Evolutionary conservation across 2,888 invertebrate genomes (phyloP).

Genomic region (Ischnura elegans): DNA sequence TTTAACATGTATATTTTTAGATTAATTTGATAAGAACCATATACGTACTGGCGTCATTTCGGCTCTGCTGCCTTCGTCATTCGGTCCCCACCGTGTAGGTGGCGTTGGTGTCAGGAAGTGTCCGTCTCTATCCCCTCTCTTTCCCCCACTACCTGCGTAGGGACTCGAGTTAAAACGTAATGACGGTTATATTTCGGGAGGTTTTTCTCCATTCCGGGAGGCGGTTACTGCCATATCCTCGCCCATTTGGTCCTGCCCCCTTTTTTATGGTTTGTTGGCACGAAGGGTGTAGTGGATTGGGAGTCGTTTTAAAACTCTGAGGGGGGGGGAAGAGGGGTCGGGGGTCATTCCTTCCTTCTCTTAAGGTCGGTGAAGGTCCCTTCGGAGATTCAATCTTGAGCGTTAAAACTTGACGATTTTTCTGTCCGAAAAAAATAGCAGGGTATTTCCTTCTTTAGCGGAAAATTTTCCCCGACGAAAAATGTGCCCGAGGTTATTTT

Average conservation of each 20-base stretch:
- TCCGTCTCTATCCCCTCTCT: no score
- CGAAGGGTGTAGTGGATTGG: slow-evolving; percentile 28
- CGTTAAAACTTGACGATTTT: neutral
- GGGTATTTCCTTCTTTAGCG: neutral
- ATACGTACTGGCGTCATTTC: no score
- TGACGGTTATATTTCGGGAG: slow-evolving; percentile 19
- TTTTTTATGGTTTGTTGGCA: slow-evolving; percentile 55
- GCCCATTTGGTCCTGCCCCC: neutral
- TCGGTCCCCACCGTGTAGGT: no score
- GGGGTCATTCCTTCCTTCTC: neutral
- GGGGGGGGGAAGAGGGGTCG: neutral
- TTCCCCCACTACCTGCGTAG: no score
- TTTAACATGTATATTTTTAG: no score
- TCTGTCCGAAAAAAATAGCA: neutral
- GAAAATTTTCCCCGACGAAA: neutral
- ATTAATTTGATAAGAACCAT: no score
- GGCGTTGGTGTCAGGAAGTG: neutral
- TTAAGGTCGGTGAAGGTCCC: neutral
- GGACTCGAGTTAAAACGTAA: neutral
- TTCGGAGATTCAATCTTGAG: neutral
- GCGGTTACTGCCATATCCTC: neutral
- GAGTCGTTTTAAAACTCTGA: slow-evolving; percentile 3
- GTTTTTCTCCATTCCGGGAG: neutral
- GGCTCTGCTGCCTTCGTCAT: no score
- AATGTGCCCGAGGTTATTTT: neutral